Conservation (phyloP, 1,140 invertebrate species). For the Cyphomyrmex costatus region DNA sequence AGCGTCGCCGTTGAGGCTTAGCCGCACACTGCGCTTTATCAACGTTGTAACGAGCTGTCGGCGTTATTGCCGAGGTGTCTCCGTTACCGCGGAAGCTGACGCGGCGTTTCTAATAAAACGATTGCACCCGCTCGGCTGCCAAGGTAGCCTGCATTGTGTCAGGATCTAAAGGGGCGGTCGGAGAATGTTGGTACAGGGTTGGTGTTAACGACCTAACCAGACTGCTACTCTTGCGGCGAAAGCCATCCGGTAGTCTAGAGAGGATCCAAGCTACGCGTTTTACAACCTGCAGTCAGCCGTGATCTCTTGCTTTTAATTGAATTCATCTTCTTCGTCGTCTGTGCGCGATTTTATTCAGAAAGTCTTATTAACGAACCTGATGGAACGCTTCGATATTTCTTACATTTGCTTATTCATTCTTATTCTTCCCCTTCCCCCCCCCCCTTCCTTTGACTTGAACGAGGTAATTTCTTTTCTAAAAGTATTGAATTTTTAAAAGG, state of each 20-base stretch:
- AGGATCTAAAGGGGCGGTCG: constrained; percentile 62
- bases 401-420: not conserved
- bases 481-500: not conserved
- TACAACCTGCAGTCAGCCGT: constrained; percentile 18
- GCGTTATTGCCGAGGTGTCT: constrained; percentile 83
- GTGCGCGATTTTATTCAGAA: not conserved
- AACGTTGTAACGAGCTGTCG: constrained; percentile 85
- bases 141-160: constrained; percentile 74
- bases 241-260: constrained; percentile 50
- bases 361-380: not conserved
- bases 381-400: not conserved
- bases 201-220: constrained; percentile 72
- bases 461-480: not conserved
- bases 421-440: not conserved
- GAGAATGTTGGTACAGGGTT: constrained; percentile 72
- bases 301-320: constrained; percentile 28
- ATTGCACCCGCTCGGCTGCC: constrained; percentile 69
- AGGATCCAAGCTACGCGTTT: constrained; percentile 31
- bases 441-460: not conserved
- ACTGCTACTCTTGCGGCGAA: constrained; percentile 68
- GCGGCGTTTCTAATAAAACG: constrained; percentile 85
- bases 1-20: constrained; percentile 68
- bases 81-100: constrained; percentile 84
- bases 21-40: constrained; percentile 80
- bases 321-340: not conserved